Evolutionary conservation across 2,888 invertebrate genomes (phyloP), one percentile per base, ranked within the genome.

Genomic region (Drosophila phalerata): DNA sequence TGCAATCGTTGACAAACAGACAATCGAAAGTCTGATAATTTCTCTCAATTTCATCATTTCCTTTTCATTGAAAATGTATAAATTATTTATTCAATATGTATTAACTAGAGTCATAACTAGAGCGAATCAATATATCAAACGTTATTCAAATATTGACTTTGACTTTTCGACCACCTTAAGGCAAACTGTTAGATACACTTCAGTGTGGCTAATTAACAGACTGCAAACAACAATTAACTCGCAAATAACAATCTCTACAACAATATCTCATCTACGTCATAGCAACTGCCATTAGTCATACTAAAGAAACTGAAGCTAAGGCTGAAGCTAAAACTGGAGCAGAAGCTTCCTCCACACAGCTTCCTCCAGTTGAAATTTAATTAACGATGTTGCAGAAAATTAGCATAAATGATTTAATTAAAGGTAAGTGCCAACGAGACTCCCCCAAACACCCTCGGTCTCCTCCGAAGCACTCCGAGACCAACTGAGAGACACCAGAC

Each of bases 381-480:
- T 87, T 82, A 86, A 77, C 85, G 57, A 61, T 80, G 72, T 65
- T 74, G 83, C 80, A 69, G 77, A 77, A 86, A 86, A 87, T 87
- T 87, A 87, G 83, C 86, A 87, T 87, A 88, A 87, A 85, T 88
- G 83, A 83, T 88, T 87, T 81, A 88, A 87, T 87, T 78, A 83
- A 82, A 79, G 85, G 81, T 81, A 69, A 85, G 82, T 70, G 81
- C 67, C 66, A 69, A 48, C 69, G 55, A 65, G 64, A 38, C 60
- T 48, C 38, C 37, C 22, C 55, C 17, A 32, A 19, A 17, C 40
- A 11, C 11, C 30, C 5, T n/a, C 9, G 3, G 9, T 0, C 25
- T 25, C 0, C 25, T 5, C 9, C 45, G 32, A 17, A 32, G 22
- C 32, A 48, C 32, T n/a, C 13, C 1, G 49, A 49, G n/a, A 34